phyloP scores from a whole-genome alignment of 2,113 vertebrate species.

The Heliornis fulica region DNA sequence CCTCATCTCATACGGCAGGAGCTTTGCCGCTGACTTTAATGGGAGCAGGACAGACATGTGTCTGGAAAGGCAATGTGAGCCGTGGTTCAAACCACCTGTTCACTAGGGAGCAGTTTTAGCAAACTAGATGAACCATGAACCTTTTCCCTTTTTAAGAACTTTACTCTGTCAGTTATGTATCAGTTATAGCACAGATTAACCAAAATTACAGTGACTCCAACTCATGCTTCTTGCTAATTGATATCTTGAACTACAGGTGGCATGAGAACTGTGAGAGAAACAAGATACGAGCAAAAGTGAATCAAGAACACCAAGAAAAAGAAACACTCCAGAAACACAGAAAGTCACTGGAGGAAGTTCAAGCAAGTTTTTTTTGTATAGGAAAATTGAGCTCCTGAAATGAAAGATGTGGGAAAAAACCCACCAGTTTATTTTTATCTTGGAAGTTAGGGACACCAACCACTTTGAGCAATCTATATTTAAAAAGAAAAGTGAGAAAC shows the following conservation, averaged over 20 bases:
- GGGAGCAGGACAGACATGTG: background rate
- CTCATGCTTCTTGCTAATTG: background rate
- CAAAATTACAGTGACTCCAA: background rate
- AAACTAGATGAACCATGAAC: background rate
- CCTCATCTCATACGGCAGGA: background rate
- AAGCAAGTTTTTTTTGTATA: background rate
- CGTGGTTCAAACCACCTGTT: background rate
- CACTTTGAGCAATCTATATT: background rate
- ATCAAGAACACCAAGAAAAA: background rate
- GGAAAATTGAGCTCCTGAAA: background rate
- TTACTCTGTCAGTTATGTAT: background rate
- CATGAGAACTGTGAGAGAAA: background rate
- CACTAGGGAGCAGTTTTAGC: accelerated
- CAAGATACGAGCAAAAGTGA: background rate
- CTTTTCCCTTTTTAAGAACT: background rate
- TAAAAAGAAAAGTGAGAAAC: background rate
- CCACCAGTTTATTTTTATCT: background rate
- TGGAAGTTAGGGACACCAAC: background rate
- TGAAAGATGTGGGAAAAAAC: background rate
- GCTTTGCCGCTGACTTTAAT: background rate
- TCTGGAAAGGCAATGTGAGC: background rate
- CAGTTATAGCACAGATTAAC: background rate
- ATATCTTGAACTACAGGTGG: background rate
- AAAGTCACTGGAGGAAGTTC: background rate
- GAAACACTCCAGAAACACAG: background rate